Percentiles rank a stretch among this genome's conserved stretches.
Conservation (phyloP, 2,888 invertebrate genomes). For the Tetrapedia diversipes region DNA sequence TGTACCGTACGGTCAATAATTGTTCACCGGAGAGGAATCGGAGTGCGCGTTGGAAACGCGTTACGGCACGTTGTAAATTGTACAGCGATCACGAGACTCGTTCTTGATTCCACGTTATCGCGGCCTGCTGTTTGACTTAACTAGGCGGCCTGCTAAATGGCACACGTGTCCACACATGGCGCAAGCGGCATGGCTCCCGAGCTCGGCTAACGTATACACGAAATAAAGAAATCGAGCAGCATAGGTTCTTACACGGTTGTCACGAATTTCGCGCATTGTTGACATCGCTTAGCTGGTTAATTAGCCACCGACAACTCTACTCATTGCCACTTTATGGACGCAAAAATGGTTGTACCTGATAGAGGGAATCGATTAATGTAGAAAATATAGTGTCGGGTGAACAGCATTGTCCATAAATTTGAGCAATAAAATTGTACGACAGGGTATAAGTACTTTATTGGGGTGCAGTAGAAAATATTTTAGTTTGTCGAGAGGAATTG, state of each 20-base stretch:
- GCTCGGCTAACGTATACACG: slow-evolving; percentile 17
- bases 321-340: too few species aligned
- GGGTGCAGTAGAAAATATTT: too few species aligned
- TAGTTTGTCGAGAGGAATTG: too few species aligned
- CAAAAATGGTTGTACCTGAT: too few species aligned
- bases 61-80: slow-evolving; percentile 52
- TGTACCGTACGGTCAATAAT: neutral
- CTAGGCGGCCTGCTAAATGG: slow-evolving; percentile 62
- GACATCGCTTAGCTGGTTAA: neutral
- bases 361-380: too few species aligned
- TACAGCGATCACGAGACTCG: slow-evolving; percentile 44
- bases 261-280: slow-evolving; percentile 4
- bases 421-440: too few species aligned
- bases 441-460: too few species aligned
- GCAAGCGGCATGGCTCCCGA: slow-evolving; percentile 28
- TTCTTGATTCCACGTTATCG: slow-evolving; percentile 64
- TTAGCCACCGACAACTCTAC: neutral
- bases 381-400: too few species aligned
- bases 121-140: slow-evolving; percentile 66
- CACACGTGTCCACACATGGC: slow-evolving; percentile 62
- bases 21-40: neutral
- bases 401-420: neutral
- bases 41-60: slow-evolving; percentile 30
- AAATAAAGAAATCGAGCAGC: slow-evolving; percentile 44
- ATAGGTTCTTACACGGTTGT: neutral